Percentiles rank a stretch among this genome's conserved stretches.
These are phyloP conservation scores for Hemibagrus wyckioides DNA, from an alignment of 2,113 vertebrate genomes.

Conservation along the genomic window DNA sequence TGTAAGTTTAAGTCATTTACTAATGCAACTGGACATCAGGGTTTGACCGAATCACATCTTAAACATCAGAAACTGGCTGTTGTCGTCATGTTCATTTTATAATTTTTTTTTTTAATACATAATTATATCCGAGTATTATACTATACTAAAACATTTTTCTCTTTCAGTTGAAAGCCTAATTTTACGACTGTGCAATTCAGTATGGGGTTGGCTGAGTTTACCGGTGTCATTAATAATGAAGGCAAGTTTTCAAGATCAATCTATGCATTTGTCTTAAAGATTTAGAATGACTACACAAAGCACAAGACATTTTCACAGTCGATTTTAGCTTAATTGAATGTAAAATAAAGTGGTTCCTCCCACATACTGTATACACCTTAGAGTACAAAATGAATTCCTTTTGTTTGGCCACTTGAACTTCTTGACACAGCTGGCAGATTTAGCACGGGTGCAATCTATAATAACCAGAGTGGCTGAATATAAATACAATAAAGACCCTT, in stretches of 20 bases:
- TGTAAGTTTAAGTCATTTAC: not conserved
- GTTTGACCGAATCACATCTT: not conserved
- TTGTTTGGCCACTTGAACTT: not conserved
- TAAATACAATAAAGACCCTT: not conserved
- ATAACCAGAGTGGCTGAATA: not conserved
- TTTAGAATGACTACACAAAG: not conserved
- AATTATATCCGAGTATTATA: not conserved
- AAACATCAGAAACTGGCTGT: not conserved
- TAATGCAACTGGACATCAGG: not conserved
- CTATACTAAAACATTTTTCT: not conserved
- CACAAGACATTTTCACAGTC: not conserved
- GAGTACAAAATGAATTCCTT: not conserved
- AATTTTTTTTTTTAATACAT: not conserved
- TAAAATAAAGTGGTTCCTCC: not conserved
- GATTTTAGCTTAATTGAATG: not conserved
- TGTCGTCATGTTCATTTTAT: not conserved
- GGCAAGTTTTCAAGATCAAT: not conserved
- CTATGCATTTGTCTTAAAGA: not conserved
- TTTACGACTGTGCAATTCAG: not conserved
- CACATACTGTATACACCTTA: not conserved
- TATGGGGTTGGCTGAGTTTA: not conserved
- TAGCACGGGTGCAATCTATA: not conserved
- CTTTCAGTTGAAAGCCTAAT: not conserved
- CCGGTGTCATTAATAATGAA: not conserved
- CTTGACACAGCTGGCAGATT: not conserved